Conservation (phyloP, 2,113 vertebrate genomes). For the Muntiacus reevesi region DNA sequence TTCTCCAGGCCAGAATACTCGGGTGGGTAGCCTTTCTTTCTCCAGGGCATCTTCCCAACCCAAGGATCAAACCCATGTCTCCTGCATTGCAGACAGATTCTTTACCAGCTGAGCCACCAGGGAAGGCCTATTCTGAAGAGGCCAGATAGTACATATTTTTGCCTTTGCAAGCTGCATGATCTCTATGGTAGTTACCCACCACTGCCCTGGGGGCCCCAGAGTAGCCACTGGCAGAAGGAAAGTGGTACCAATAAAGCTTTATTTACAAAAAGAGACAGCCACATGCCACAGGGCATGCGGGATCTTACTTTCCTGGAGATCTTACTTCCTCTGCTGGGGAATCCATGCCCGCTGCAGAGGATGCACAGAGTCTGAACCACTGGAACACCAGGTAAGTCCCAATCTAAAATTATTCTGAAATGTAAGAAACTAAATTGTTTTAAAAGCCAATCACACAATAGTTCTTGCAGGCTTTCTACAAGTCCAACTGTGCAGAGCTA, state of each 20-base stretch:
- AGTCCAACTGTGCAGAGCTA: background rate
- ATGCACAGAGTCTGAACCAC: background rate
- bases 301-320: background rate
- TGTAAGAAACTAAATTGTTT: background rate
- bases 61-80: background rate
- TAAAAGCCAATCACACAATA: background rate
- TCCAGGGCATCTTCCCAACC: background rate
- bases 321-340: background rate
- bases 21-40: background rate
- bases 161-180: background rate
- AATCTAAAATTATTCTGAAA: background rate
- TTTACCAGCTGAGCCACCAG: background rate
- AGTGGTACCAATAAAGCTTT: background rate
- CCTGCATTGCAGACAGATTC: background rate
- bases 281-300: accelerated
- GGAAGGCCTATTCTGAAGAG: background rate
- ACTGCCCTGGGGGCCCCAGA: background rate
- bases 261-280: background rate
- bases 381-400: background rate
- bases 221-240: background rate
- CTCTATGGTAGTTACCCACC: background rate
- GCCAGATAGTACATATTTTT: background rate
- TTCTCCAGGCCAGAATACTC: background rate
- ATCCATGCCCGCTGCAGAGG: background rate
- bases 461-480: background rate